These are phyloP conservation scores for Pseudococcus longispinus DNA, from an alignment of 2,888 invertebrate genomes.

Conservation along the genomic window DNA sequence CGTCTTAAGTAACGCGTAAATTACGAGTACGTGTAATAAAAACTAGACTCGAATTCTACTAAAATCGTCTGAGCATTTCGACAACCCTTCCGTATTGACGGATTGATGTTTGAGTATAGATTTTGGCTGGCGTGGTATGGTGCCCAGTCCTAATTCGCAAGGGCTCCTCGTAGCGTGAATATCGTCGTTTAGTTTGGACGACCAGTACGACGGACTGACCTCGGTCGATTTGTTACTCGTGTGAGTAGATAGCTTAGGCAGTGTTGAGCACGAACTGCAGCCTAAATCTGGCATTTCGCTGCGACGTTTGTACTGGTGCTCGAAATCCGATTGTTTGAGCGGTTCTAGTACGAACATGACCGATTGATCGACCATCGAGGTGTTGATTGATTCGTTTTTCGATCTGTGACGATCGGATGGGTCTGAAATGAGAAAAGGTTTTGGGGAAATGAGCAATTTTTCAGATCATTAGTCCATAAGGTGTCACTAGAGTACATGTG, in stretches of 20 bases:
- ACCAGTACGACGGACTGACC: slow-evolving; percentile 47
- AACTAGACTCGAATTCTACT: slow-evolving; percentile 51
- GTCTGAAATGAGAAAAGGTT: neutral
- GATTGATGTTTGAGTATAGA: slow-evolving; percentile 51
- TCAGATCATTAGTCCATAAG: too few relatives aligned
- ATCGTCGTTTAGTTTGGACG: slow-evolving; percentile 44
- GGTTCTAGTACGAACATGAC: slow-evolving; percentile 52
- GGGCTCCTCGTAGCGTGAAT: neutral
- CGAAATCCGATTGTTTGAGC: slow-evolving; percentile 48
- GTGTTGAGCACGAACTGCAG: slow-evolving; percentile 44
- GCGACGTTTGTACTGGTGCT: slow-evolving; percentile 29
- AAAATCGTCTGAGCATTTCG: slow-evolving; percentile 50
- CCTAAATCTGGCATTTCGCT: neutral
- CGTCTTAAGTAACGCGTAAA: neutral
- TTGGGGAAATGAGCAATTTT: too few relatives aligned
- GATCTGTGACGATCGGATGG: slow-evolving; percentile 18
- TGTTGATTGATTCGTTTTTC: slow-evolving; percentile 27
- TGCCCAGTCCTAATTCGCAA: slow-evolving; percentile 52
- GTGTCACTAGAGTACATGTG: too few relatives aligned
- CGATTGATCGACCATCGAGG: slow-evolving; percentile 53
- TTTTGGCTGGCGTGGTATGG: slow-evolving; percentile 50
- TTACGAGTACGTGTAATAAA: too few relatives aligned
- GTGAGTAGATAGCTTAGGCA: slow-evolving; percentile 40
- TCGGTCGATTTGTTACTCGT: slow-evolving; percentile 43
- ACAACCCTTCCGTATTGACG: slow-evolving; percentile 30